Evolutionary conservation across 2,797 vertebrate species (phyloP).

Genomic region (Peromyscus nudipes): DNA sequence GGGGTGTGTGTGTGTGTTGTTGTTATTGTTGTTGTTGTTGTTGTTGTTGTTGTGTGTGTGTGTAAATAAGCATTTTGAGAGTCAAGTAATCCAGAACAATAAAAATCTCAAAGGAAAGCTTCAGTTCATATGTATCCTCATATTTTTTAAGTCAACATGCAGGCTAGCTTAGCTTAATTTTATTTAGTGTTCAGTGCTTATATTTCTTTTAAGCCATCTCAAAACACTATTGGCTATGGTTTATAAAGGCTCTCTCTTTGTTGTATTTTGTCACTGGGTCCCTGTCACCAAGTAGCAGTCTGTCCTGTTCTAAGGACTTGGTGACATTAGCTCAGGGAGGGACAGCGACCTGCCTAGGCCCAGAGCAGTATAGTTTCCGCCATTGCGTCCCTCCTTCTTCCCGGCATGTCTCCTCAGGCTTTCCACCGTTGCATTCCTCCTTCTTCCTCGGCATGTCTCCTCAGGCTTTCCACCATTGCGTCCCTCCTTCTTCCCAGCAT

Average conservation of each 20-base stretch:
- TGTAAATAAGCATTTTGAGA: neutral
- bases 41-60: too few species aligned
- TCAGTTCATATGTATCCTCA: neutral
- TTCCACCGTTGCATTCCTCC: too few species aligned
- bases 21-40: too few species aligned
- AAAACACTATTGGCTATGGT: neutral
- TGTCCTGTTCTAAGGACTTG: neutral
- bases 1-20: neutral
- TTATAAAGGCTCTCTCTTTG: neutral
- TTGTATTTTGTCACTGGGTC: neutral
- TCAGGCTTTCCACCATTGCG: too few species aligned
- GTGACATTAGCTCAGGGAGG: neutral
- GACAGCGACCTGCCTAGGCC: neutral
- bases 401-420: too few species aligned
- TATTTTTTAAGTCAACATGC: neutral
- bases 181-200: neutral
- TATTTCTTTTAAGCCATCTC: neutral
- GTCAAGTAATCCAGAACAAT: neutral
- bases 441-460: too few species aligned
- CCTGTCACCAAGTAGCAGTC: neutral
- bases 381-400: too few species aligned
- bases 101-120: neutral
- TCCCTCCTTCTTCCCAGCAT: too few species aligned
- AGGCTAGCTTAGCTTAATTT: neutral
- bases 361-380: neutral